A percentile compares a stretch with the other conserved stretches of the same genome.
These are phyloP conservation scores for Anableps anableps DNA, from an alignment of 2,797 vertebrate species.

Conservation along the genomic window DNA sequence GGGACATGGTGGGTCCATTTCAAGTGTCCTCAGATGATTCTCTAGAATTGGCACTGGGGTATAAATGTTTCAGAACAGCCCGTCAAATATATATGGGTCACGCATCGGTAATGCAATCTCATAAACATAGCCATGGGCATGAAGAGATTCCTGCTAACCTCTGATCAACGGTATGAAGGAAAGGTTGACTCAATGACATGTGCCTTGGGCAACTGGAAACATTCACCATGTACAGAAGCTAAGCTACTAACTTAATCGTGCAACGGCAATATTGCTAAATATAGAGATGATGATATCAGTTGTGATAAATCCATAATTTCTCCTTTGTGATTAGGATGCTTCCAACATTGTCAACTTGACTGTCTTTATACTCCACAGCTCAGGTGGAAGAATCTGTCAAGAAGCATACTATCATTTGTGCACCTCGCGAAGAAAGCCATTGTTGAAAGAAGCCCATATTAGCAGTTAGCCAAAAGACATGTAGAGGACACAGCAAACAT, in stretches of 20 bases:
- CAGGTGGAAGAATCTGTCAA: background rate
- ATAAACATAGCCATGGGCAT: background rate
- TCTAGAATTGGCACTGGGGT: background rate
- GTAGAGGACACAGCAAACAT: background rate
- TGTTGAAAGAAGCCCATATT: background rate
- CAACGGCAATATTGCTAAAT: background rate
- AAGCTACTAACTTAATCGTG: background rate
- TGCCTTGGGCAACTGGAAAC: background rate
- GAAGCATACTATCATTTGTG: background rate
- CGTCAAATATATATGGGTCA: background rate
- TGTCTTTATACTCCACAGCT: background rate
- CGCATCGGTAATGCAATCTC: conserved; percentile 5
- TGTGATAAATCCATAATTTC: background rate
- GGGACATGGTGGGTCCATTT: background rate
- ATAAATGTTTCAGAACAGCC: conserved; percentile 1
- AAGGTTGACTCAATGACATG: background rate
- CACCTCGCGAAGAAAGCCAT: background rate
- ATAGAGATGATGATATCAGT: background rate
- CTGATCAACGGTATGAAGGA: conserved; percentile 6
- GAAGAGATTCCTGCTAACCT: conserved; percentile 4
- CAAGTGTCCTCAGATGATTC: background rate
- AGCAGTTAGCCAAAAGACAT: background rate
- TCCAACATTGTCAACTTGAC: background rate
- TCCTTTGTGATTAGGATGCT: background rate
- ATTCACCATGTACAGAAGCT: background rate